Evolutionary conservation across 2,797 vertebrate species (phyloP).

Genomic region (Acipenser oxyrinchus): DNA sequence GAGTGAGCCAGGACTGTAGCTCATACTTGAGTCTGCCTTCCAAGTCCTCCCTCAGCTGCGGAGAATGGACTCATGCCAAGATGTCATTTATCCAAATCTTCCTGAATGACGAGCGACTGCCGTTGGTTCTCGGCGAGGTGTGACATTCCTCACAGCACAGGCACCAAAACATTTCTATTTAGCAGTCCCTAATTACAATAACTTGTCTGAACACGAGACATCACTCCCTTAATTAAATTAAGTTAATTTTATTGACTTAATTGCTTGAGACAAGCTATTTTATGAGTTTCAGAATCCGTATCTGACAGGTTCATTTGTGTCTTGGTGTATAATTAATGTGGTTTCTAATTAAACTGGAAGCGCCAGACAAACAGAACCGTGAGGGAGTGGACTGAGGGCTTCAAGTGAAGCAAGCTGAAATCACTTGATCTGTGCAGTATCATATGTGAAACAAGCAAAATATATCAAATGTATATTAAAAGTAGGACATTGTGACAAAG

Average conservation of each 20-base stretch:
- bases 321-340: neutral
- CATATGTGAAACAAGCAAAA: too few relatives aligned
- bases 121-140: neutral
- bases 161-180: neutral
- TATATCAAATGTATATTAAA: too few relatives aligned
- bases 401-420: too few relatives aligned
- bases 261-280: constrained; percentile 1
- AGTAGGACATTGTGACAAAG: too few relatives aligned
- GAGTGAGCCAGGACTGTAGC: too few relatives aligned
- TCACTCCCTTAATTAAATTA: constrained; percentile 2
- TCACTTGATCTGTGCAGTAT: too few relatives aligned
- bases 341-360: neutral
- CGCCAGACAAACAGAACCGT: neutral
- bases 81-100: neutral
- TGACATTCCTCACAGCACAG: neutral
- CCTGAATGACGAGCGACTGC: constrained; percentile 1
- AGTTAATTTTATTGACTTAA: constrained; percentile 2
- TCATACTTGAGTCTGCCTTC: too few relatives aligned
- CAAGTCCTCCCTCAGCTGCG: too few relatives aligned
- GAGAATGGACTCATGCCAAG: neutral
- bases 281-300: neutral
- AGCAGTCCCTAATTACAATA: constrained; percentile 1
- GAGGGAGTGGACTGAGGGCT: neutral
- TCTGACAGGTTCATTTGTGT: neutral
- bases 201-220: neutral